Percentiles rank a stretch among this genome's conserved stretches.
These are phyloP conservation scores for Sphyrna mokarran DNA, from an alignment of 2,113 vertebrate genomes.

Conservation along the genomic window DNA sequence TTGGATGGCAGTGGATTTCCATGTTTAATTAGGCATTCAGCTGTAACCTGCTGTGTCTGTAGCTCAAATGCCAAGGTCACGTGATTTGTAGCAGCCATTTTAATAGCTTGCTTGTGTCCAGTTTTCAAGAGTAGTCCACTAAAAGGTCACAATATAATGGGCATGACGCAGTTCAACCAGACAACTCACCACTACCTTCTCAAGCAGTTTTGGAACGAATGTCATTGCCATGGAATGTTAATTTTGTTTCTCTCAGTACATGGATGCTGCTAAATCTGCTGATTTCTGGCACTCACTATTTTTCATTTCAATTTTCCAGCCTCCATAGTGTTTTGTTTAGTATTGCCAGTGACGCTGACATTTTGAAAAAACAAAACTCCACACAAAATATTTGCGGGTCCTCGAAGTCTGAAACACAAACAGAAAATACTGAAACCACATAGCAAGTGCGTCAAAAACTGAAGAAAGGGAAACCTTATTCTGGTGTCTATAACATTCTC, in stretches of 20 bases:
- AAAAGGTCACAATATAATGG: too few species aligned
- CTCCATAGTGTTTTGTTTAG: not conserved
- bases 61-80: too few species aligned
- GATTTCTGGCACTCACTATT: not conserved
- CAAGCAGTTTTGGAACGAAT: not conserved
- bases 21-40: too few species aligned
- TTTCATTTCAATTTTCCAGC: not conserved
- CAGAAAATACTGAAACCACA: not conserved
- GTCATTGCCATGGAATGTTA: not conserved
- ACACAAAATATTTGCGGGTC: not conserved
- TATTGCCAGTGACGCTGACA: not conserved
- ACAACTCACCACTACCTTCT: not conserved
- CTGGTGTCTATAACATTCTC: not conserved
- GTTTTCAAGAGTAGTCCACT: too few species aligned
- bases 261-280: not conserved
- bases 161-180: not conserved
- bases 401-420: not conserved
- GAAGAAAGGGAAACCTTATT: not conserved
- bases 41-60: too few species aligned
- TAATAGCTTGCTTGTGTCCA: too few species aligned
- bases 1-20: too few species aligned
- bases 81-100: too few species aligned
- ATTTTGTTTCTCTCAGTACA: not conserved
- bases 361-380: not conserved
- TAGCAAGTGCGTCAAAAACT: not conserved